Base-by-base conservation (phyloP, 2,113 vertebrate species). In the Xyrauchen texanus region DNA sequence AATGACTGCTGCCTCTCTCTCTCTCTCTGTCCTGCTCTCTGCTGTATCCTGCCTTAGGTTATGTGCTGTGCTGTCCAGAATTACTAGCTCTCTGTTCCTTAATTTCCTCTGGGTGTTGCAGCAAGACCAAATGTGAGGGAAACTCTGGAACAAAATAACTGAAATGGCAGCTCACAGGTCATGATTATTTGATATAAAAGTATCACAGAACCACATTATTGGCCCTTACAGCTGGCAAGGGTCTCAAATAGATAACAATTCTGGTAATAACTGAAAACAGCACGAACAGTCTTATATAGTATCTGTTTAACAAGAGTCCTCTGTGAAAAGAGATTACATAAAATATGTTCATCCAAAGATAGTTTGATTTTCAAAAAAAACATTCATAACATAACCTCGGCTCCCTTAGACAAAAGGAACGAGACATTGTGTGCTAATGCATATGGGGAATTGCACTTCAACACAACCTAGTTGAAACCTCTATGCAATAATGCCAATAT, bases 161-260 rank as follows among this genome's bases (percentile, higher is more conserved):
- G 44, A 49, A 71, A 79, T 82, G 78, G 62, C 58, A 60, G 79
- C 71, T 42, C n/a, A 69, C 70, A 69, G 49, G 60, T 46, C 69
- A 57, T 16, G 55, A 76, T 84, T 45, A 82, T 85, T 86, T 81
- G 74, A 84, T 84, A 60, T 5, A 46, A 47, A 34, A 68, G 66
- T 68, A 80, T 69, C 77, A 80, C 47, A 71, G 66, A 79, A 81
- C 72, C 52, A 68, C 61, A 76, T 82, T 68, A 84, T 77, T 77
- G 78, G 8, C 58, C 11, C 51, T 58, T 81, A 55, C 52, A 81
- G 57, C 64, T 51, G 66, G 47, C 51, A 16, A 34, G 21, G 21
- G 21, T 34, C 21, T 34, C 21, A 34, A 34, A 73, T 34, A 42
- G 60, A 66, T 53, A 49, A 34, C 21, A 34, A 42, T 66, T 5